A percentile compares a stretch with the other conserved stretches of the same genome.
These are phyloP conservation scores for Halcyon malimbica DNA, from an alignment of 2,113 vertebrate species.

Conservation along the genomic window DNA sequence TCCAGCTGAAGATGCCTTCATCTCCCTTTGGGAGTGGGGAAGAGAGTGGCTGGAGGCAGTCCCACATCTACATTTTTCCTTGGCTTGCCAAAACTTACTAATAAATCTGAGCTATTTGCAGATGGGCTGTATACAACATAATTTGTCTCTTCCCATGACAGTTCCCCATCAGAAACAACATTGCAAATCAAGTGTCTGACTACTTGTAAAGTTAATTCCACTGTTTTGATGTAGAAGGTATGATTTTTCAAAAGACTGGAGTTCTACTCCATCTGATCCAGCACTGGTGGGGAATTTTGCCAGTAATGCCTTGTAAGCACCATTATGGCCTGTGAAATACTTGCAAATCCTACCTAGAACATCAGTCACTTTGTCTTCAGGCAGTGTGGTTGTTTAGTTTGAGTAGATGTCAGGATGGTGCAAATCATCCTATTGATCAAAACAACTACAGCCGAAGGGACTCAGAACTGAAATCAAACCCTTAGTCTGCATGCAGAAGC, in stretches of 20 bases:
- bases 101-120: background rate
- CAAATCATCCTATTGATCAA: background rate
- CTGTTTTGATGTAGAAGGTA: background rate
- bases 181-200: background rate
- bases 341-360: background rate
- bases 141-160: background rate
- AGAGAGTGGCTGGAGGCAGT: background rate
- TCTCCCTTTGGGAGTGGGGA: rapidly evolving
- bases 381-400: background rate
- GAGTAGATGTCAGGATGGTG: background rate
- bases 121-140: background rate
- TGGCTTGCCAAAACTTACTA: background rate
- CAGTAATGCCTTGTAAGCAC: background rate
- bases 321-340: background rate
- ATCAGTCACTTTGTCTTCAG: background rate
- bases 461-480: background rate
- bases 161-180: background rate
- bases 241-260: background rate
- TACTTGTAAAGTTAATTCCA: background rate
- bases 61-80: background rate
- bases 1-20: background rate
- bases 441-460: background rate
- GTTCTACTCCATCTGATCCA: background rate
- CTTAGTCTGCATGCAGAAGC: background rate
- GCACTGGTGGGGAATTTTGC: background rate